Percentiles rank a stretch among this genome's conserved stretches.
Conservation (phyloP, 1,140 invertebrate genomes). For the Magallana angulata region DNA sequence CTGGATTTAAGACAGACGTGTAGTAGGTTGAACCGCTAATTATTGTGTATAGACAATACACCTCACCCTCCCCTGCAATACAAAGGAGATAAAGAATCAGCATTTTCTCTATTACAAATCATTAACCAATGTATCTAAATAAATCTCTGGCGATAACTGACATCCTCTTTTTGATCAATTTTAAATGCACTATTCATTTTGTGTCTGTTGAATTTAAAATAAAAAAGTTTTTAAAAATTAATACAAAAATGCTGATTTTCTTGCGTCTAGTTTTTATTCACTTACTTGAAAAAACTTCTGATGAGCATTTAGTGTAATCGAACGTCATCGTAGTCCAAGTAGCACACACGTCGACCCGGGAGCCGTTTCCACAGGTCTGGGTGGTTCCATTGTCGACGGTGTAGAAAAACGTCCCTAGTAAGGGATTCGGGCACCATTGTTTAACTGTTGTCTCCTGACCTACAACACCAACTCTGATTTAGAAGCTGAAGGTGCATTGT, state of each 20-base stretch:
- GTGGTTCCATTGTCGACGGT: constrained; percentile 35
- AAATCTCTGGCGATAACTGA: too few species aligned
- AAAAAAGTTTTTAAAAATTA: neutral
- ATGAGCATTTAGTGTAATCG: constrained; percentile 49
- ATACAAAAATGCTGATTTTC: neutral
- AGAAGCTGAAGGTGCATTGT: neutral
- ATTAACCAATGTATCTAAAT: too few species aligned
- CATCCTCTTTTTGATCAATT: too few species aligned
- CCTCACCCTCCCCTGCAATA: neutral
- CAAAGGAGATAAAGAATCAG: too few species aligned
- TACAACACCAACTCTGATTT: neutral
- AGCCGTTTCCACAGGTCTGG: constrained; percentile 36
- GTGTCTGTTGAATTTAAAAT: too few species aligned
- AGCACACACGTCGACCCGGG: constrained; percentile 43
- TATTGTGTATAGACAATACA: constrained; percentile 35
- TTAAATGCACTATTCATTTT: too few species aligned
- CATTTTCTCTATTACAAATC: too few species aligned
- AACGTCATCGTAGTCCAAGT: constrained; percentile 51
- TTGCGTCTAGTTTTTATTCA: too few species aligned
- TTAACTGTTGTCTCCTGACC: constrained; percentile 42
- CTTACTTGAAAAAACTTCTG: constrained; percentile 53
- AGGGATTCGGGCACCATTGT: constrained; percentile 46
- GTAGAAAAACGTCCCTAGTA: constrained; percentile 49
- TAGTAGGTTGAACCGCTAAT: constrained; percentile 29
- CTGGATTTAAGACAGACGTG: constrained; percentile 36